phyloP scores from a whole-genome alignment of 2,888 invertebrate species.

The Thereva unica region DNA sequence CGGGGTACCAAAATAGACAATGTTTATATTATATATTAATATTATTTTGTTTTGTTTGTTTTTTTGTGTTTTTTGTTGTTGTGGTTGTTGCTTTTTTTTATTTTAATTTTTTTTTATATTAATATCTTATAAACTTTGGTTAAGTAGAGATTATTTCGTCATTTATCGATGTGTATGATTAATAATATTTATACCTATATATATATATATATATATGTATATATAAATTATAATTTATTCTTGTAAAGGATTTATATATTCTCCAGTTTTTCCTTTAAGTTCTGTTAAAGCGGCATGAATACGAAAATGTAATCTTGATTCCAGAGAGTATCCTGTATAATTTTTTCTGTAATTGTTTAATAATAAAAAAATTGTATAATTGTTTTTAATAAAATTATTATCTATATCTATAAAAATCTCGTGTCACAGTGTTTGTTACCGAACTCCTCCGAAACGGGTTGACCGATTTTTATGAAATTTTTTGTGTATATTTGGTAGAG shows the following conservation, averaged over 20 bases:
- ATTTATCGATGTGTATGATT: not conserved
- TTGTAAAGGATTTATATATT: conserved; percentile 36
- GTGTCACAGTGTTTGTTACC: too few relatives aligned
- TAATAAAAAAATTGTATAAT: not conserved
- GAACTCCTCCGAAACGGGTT: too few relatives aligned
- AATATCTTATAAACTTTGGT: too few relatives aligned
- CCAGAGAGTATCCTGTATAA: conserved; percentile 83
- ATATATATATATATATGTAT: not conserved
- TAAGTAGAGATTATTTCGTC: too few relatives aligned
- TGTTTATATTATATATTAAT: not conserved
- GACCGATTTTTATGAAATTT: too few relatives aligned
- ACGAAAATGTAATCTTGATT: conserved; percentile 87
- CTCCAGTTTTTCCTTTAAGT: conserved; percentile 44
- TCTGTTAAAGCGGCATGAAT: conserved; percentile 73
- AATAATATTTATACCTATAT: not conserved
- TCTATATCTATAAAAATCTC: too few relatives aligned
- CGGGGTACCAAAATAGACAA: conserved; percentile 5
- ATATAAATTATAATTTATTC: conserved; percentile 22
- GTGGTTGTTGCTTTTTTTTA: too few relatives aligned
- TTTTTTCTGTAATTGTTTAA: conserved; percentile 70
- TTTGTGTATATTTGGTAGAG: too few relatives aligned
- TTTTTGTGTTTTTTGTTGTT: too few relatives aligned
- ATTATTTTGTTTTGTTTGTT: too few relatives aligned
- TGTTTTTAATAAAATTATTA: not conserved
- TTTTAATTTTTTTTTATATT: too few relatives aligned